A percentile compares a stretch with the other conserved stretches of the same genome.
These are phyloP conservation scores for Aphelinus atriplicis DNA, from an alignment of 1,140 invertebrate species.

Conservation along the genomic window DNA sequence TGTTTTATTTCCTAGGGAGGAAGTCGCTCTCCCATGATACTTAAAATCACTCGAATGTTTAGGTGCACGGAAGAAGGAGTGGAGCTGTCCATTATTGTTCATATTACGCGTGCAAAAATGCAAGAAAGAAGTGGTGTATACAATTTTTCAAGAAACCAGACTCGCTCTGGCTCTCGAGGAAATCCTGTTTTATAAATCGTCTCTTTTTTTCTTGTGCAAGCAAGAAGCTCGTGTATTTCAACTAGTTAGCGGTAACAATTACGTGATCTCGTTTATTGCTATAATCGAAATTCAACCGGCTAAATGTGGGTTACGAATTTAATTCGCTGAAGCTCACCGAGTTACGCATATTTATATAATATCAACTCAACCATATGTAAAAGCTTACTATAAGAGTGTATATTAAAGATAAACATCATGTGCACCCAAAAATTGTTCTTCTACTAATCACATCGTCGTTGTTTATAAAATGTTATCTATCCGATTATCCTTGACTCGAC, in stretches of 20 bases:
- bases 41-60: conserved; percentile 5
- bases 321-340: too few species aligned
- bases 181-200: conserved; percentile 29
- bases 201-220: background rate
- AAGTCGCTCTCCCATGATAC: background rate
- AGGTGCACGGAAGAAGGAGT: background rate
- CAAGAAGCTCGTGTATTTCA: background rate
- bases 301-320: too few species aligned
- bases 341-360: too few species aligned
- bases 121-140: background rate
- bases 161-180: background rate
- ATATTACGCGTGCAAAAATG: background rate
- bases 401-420: too few species aligned
- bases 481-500: too few species aligned
- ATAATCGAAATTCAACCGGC: too few species aligned
- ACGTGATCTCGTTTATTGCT: conserved; percentile 24
- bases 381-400: too few species aligned
- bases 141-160: conserved; percentile 16
- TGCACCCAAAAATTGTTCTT: too few species aligned
- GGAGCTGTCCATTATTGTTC: background rate
- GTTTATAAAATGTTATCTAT: too few species aligned
- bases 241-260: conserved; percentile 29
- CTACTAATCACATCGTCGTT: too few species aligned
- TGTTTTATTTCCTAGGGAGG: too few species aligned
- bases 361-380: too few species aligned